These are phyloP conservation scores for Eupristina koningsbergeri DNA, from an alignment of 1,140 invertebrate species.

Conservation along the genomic window DNA sequence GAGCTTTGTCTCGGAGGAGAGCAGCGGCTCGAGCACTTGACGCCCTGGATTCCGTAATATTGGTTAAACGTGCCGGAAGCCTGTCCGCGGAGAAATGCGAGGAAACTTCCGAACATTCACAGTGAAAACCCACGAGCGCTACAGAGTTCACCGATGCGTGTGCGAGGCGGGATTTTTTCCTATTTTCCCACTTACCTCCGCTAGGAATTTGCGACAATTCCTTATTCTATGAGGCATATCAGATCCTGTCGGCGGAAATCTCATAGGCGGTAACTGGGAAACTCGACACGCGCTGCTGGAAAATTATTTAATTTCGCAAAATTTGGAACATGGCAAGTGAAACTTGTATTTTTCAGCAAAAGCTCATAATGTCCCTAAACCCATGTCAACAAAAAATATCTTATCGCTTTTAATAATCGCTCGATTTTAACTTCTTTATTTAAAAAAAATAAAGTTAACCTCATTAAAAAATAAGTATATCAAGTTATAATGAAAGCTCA, in stretches of 20 bases:
- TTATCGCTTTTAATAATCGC: too few species aligned
- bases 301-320: neutral
- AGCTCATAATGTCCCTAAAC: too few species aligned
- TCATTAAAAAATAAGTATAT: too few species aligned
- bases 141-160: neutral
- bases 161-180: neutral
- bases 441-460: too few species aligned
- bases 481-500: too few species aligned
- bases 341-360: too few species aligned
- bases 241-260: too few species aligned
- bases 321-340: too few species aligned
- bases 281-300: neutral
- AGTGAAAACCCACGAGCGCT: neutral
- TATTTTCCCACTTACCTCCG: neutral
- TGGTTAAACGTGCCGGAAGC: constrained; percentile 20
- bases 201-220: neutral
- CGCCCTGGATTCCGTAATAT: constrained; percentile 40
- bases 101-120: neutral
- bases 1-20: neutral
- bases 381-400: too few species aligned
- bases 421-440: too few species aligned
- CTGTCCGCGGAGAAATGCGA: neutral
- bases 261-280: too few species aligned
- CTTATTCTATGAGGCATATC: too few species aligned
- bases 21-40: neutral